A percentile compares a stretch with the other conserved stretches of the same genome.
Evolutionary conservation across 2,113 vertebrate species (phyloP).

Genomic region (Alectura lathami): DNA sequence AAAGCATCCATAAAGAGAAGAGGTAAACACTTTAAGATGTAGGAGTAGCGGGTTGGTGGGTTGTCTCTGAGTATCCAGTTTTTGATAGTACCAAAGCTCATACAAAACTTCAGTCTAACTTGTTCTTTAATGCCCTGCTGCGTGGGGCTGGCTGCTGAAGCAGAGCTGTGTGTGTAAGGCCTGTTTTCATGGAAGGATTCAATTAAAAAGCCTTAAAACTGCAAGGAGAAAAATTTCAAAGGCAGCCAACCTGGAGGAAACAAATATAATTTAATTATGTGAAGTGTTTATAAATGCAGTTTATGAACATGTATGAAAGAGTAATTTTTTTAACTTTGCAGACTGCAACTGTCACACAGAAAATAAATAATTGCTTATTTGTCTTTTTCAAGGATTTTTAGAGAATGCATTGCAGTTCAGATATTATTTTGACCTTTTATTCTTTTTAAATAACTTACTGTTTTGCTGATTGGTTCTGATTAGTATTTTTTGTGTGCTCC

Average conservation of each 20-base stretch:
- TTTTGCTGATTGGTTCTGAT: neutral
- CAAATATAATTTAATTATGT: constrained; percentile 10
- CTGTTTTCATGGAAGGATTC: constrained; percentile 24
- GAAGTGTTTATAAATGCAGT: constrained; percentile 41
- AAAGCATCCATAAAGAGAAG: constrained; percentile 42
- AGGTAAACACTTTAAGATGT: constrained; percentile 43
- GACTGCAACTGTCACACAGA: neutral
- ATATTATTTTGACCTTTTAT: neutral
- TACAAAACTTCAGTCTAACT: neutral
- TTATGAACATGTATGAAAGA: constrained; percentile 15
- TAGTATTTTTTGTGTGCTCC: neutral
- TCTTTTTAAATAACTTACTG: neutral
- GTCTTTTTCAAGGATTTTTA: constrained; percentile 20
- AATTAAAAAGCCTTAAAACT: neutral
- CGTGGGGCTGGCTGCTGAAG: neutral
- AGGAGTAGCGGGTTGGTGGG: neutral
- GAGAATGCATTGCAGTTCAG: neutral
- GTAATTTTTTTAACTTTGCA: constrained; percentile 28
- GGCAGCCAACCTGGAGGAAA: constrained; percentile 44
- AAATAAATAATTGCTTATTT: constrained; percentile 31
- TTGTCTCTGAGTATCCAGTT: constrained; percentile 6
- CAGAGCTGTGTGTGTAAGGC: neutral
- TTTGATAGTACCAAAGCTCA: constrained; percentile 2
- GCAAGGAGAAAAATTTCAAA: constrained; percentile 29
- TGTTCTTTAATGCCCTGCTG: neutral